Evolutionary conservation across 2,888 invertebrate species (phyloP).

Genomic region (Hyles lineata): DNA sequence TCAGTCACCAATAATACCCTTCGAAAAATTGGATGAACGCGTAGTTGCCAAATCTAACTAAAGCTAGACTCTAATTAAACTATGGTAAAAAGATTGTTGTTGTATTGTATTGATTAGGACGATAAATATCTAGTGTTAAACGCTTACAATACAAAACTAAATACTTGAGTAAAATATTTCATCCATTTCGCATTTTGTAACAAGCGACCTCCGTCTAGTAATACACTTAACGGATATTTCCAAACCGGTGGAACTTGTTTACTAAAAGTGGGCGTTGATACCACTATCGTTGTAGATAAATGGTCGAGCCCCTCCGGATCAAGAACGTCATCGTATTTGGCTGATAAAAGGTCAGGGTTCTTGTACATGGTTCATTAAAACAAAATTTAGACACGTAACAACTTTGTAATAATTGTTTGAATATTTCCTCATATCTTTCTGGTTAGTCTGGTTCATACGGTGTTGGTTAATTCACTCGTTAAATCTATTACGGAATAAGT

Average conservation of each 20-base stretch:
- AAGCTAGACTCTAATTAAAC: too few relatives aligned
- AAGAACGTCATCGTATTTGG: slow-evolving; percentile 27
- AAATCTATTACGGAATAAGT: too few relatives aligned
- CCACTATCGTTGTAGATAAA: slow-evolving; percentile 15
- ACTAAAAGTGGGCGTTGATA: slow-evolving; percentile 26
- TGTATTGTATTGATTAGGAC: too few relatives aligned
- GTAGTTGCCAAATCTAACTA: too few relatives aligned
- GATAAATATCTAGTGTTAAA: too few relatives aligned
- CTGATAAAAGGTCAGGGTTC: slow-evolving; percentile 15
- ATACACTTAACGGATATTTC: neutral
- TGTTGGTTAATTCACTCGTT: too few relatives aligned
- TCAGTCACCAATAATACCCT: too few relatives aligned
- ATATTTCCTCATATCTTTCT: neutral
- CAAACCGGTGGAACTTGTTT: slow-evolving; percentile 33
- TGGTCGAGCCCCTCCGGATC: slow-evolving; percentile 31
- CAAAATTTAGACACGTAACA: neutral
- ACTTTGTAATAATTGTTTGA: neutral
- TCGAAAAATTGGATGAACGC: too few relatives aligned
- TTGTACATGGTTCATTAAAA: neutral
- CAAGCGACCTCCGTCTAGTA: neutral
- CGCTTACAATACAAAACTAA: too few relatives aligned
- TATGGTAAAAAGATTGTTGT: too few relatives aligned
- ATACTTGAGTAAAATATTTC: too few relatives aligned
- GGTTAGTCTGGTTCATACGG: too few relatives aligned
- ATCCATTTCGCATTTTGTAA: neutral